These are phyloP conservation scores for Tragopan temminckii DNA, from an alignment of 2,797 vertebrate genomes.

Conservation along the genomic window DNA sequence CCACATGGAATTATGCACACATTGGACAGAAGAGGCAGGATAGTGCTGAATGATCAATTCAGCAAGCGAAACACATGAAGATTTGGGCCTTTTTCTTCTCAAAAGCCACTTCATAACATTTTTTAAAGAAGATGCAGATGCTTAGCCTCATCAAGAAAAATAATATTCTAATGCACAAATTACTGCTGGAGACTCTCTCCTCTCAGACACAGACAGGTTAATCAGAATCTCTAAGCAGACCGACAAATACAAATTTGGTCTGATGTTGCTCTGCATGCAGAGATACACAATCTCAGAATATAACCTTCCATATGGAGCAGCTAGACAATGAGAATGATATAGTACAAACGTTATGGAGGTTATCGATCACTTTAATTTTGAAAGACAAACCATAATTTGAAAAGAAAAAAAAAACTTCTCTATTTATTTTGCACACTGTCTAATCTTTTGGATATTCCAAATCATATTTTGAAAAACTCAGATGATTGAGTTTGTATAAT, in stretches of 20 bases:
- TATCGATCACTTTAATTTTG: background rate
- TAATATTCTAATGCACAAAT: background rate
- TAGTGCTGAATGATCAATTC: background rate
- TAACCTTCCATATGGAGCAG: background rate
- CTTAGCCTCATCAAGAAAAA: background rate
- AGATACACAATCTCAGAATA: background rate
- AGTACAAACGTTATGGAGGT: background rate
- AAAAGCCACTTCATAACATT: background rate
- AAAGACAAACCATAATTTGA: background rate
- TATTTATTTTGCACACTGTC: conserved; percentile 44
- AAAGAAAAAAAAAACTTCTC: background rate
- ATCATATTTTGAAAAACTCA: conserved; percentile 67
- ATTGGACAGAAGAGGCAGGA: background rate
- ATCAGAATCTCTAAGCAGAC: background rate
- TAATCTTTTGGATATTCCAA: conserved; percentile 57
- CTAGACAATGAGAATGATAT: background rate
- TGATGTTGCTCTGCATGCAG: background rate
- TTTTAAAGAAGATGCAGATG: background rate
- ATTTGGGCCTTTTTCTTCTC: background rate
- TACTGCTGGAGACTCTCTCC: background rate
- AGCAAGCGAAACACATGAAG: background rate
- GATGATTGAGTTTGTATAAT: conserved; percentile 70
- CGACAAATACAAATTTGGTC: background rate
- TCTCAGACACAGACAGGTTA: background rate
- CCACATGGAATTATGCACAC: background rate